These are phyloP conservation scores for Nomada ferruginata DNA, from an alignment of 2,888 invertebrate genomes.

Conservation along the genomic window DNA sequence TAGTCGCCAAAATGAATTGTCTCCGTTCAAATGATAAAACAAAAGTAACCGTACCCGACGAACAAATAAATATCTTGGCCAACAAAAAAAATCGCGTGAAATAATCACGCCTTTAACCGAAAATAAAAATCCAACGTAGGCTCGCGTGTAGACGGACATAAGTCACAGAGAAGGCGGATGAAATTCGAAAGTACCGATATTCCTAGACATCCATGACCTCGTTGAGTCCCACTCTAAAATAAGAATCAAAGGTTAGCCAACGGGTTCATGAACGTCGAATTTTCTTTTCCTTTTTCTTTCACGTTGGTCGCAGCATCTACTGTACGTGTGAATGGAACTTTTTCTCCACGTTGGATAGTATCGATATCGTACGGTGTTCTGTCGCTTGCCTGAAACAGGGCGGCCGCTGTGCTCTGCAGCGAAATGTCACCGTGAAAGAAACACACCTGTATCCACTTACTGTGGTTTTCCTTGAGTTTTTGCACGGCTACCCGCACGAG, in stretches of 20 bases:
- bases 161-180: not conserved
- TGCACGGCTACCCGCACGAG: conserved; percentile 37
- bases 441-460: conserved; percentile 61
- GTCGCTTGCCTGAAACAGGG: conserved; percentile 6
- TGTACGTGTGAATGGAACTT: not conserved
- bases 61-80: too few relatives aligned
- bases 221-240: conserved; percentile 18
- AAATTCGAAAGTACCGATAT: conserved; percentile 42
- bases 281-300: not conserved
- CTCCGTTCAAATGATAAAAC: too few relatives aligned
- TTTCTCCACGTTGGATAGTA: conserved; percentile 10
- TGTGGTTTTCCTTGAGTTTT: conserved; percentile 75
- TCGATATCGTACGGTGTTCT: conserved; percentile 35
- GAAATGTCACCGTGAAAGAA: conserved; percentile 55
- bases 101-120: not conserved
- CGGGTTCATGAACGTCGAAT: not conserved
- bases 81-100: not conserved
- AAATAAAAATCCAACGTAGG: not conserved
- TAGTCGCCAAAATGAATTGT: not conserved
- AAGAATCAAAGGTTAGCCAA: conserved; percentile 32
- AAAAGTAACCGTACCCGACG: too few relatives aligned
- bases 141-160: not conserved
- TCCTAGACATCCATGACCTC: conserved; percentile 32
- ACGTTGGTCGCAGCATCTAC: not conserved
- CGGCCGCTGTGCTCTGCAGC: conserved; percentile 2